phyloP scores from a whole-genome alignment of 2,113 vertebrate genomes.

The Tragelaphus strepsiceros region DNA sequence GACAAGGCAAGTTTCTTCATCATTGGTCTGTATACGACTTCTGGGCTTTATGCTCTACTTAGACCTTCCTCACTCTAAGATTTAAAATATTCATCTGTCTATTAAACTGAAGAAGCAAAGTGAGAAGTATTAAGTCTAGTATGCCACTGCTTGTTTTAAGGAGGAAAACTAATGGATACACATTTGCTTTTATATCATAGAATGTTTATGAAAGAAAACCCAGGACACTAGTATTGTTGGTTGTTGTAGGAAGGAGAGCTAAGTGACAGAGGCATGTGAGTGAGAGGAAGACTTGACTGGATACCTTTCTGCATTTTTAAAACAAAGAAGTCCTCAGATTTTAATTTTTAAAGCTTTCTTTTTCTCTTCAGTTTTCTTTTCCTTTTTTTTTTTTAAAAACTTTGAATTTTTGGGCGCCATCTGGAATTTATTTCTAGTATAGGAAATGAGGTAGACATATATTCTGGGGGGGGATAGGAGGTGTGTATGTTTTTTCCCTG shows the following conservation, averaged over 20 bases:
- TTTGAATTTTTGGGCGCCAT: not conserved
- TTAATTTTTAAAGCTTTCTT: not conserved
- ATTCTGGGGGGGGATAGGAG: not conserved
- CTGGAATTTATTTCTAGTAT: conserved; percentile 14
- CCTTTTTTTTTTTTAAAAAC: not conserved
- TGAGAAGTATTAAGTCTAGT: not conserved
- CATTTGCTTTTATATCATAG: not conserved
- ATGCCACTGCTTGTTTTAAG: not conserved
- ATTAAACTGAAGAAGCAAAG: not conserved
- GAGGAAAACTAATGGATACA: not conserved
- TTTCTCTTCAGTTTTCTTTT: not conserved
- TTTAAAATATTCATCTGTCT: not conserved
- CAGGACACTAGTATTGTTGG: not conserved
- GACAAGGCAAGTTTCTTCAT: not conserved
- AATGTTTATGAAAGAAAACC: not conserved
- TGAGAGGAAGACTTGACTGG: not conserved
- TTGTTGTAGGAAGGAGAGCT: not conserved
- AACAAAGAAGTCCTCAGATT: not conserved
- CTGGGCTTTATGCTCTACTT: not conserved
- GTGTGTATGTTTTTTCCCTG: not conserved
- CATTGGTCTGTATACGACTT: not conserved
- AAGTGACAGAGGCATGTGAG: not conserved
- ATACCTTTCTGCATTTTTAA: conserved; percentile 14
- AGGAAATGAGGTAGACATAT: not conserved
- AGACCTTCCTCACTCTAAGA: not conserved